These are phyloP conservation scores for Phasianus colchicus DNA, from an alignment of 2,113 vertebrate species.

Conservation along the genomic window DNA sequence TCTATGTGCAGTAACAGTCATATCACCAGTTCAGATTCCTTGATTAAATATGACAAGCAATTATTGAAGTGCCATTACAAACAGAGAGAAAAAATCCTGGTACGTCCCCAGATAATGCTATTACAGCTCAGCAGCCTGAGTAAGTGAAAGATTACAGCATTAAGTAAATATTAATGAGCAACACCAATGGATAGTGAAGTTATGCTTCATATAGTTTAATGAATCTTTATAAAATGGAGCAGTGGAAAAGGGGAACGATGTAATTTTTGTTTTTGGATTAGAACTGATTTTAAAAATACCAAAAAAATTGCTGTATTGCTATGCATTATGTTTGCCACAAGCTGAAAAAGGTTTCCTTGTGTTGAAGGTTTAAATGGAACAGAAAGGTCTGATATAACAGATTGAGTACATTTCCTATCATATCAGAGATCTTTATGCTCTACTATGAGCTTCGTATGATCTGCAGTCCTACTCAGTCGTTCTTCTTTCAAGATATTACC, in stretches of 20 bases:
- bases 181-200: not conserved
- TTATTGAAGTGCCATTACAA: not conserved
- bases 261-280: not conserved
- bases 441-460: not conserved
- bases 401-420: not conserved
- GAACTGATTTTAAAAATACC: not conserved
- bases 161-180: not conserved
- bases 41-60: conserved; percentile 24
- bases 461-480: not conserved
- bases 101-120: not conserved
- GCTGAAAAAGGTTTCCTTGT: not conserved
- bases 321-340: not conserved
- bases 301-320: not conserved
- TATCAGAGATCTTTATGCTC: not conserved
- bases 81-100: not conserved
- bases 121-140: not conserved
- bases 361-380: not conserved
- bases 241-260: not conserved
- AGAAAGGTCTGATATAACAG: not conserved
- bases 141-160: not conserved
- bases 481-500: not conserved
- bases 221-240: not conserved
- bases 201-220: not conserved
- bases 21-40: not conserved
- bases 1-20: not conserved